Conservation (phyloP, 2,888 invertebrate species). For the Polyommatus iphigenia region DNA sequence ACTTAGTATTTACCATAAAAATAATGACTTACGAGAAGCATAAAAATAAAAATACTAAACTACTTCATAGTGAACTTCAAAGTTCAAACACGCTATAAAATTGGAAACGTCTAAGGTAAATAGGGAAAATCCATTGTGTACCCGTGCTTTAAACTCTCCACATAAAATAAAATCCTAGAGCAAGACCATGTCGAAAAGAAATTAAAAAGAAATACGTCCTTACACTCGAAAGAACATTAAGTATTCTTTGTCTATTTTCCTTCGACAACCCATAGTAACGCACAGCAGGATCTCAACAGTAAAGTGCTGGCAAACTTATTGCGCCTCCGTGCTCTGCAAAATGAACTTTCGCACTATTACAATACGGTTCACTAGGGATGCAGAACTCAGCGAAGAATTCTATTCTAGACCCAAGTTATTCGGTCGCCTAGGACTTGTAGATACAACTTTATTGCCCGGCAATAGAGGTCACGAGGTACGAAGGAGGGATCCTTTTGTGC, state of each 20-base stretch:
- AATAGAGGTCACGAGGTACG: conserved; percentile 42
- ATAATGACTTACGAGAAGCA: not conserved
- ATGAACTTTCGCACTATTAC: conserved; percentile 39
- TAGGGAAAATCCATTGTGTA: not conserved
- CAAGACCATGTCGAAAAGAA: conserved; percentile 42
- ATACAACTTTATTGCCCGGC: conserved; percentile 38
- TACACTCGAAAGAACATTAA: conserved; percentile 69
- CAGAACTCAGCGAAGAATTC: conserved; percentile 41
- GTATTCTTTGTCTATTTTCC: conserved; percentile 66
- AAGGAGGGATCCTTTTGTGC: conserved; percentile 43
- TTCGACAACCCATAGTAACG: conserved; percentile 69
- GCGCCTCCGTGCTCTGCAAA: conserved; percentile 37
- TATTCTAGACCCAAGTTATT: conserved; percentile 39
- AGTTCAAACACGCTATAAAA: not conserved
- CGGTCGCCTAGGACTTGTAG: conserved; percentile 35
- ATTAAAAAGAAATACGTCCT: conserved; percentile 56
- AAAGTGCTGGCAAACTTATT: conserved; percentile 55
- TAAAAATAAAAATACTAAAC: not conserved
- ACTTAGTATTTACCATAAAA: not conserved
- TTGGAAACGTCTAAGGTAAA: not conserved
- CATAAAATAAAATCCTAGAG: conserved; percentile 21
- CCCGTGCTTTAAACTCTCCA: not conserved
- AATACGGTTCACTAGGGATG: conserved; percentile 35
- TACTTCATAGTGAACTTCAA: not conserved
- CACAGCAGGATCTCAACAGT: conserved; percentile 62